Conservation (phyloP, 2,888 invertebrate genomes). For the Micropterix aruncella region DNA sequence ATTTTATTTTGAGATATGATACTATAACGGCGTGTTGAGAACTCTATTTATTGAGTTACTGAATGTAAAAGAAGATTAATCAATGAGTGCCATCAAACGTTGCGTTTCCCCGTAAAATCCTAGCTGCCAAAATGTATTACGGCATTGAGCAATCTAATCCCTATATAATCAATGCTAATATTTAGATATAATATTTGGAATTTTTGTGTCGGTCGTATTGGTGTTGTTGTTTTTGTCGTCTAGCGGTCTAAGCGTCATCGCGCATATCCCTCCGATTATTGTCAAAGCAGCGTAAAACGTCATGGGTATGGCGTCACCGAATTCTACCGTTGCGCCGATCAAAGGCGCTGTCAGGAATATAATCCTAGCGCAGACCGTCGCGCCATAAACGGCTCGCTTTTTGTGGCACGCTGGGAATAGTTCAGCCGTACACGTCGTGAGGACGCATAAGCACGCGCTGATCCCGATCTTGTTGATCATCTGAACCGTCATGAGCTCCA, state of each 20-base stretch:
- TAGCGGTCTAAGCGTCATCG: conserved; percentile 5
- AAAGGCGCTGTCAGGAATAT: conserved; percentile 11
- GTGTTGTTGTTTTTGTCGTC: neutral
- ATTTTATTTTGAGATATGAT: too few species aligned
- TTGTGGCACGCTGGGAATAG: conserved; percentile 18
- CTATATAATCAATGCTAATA: too few species aligned
- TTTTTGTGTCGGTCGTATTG: neutral
- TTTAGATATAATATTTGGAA: neutral
- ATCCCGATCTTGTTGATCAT: conserved; percentile 24
- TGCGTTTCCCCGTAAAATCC: too few species aligned
- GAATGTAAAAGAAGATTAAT: too few species aligned
- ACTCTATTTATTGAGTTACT: too few species aligned
- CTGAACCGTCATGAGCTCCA: conserved; percentile 24
- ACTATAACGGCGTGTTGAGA: too few species aligned
- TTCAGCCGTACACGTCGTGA: conserved; percentile 24
- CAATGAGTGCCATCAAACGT: too few species aligned
- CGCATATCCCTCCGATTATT: conserved; percentile 7
- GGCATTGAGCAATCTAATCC: too few species aligned
- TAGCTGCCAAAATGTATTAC: too few species aligned
- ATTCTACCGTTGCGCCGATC: conserved; percentile 10
- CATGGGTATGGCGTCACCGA: conserved; percentile 9
- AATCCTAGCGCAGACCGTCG: conserved; percentile 8
- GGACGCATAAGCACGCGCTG: conserved; percentile 25
- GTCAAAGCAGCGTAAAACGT: conserved; percentile 9
- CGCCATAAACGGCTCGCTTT: conserved; percentile 8